These are phyloP conservation scores for Euglossa dilemma DNA, from an alignment of 1,140 invertebrate genomes.

Conservation along the genomic window DNA sequence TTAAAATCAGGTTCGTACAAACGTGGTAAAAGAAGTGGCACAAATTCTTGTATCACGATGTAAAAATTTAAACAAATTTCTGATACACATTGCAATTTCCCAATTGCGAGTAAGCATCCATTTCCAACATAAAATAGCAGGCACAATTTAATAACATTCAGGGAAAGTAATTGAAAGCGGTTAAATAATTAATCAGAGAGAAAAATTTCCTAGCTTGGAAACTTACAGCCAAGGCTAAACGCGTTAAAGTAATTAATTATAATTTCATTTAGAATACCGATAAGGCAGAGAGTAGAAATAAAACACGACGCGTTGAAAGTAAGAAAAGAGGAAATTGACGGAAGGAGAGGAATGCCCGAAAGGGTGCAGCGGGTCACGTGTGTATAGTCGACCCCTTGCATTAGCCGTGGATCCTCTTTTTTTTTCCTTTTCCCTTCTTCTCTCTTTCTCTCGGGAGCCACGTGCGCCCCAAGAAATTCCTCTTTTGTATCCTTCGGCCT, in stretches of 20 bases:
- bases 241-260: background rate
- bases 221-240: background rate
- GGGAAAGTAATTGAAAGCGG: background rate
- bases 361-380: constrained; percentile 56
- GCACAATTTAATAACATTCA: background rate
- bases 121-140: too few species aligned
- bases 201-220: background rate
- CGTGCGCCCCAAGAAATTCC: constrained; percentile 78
- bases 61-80: too few species aligned
- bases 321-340: constrained; percentile 13
- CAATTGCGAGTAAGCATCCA: too few species aligned
- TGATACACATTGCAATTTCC: too few species aligned
- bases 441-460: constrained; percentile 68
- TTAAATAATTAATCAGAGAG: background rate
- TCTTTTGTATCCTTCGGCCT: constrained; percentile 77
- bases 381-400: constrained; percentile 48
- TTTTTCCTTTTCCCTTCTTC: constrained; percentile 15
- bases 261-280: background rate
- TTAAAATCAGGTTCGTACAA: too few species aligned
- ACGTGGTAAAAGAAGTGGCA: too few species aligned
- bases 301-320: constrained; percentile 2
- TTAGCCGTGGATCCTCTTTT: constrained; percentile 50
- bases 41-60: too few species aligned
- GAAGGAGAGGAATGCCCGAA: constrained; percentile 39
- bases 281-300: background rate